Evolutionary conservation across 2,797 vertebrate species (phyloP), one percentile per base, ranked within the genome.

Genomic region (Macrochelys suwanniensis): DNA sequence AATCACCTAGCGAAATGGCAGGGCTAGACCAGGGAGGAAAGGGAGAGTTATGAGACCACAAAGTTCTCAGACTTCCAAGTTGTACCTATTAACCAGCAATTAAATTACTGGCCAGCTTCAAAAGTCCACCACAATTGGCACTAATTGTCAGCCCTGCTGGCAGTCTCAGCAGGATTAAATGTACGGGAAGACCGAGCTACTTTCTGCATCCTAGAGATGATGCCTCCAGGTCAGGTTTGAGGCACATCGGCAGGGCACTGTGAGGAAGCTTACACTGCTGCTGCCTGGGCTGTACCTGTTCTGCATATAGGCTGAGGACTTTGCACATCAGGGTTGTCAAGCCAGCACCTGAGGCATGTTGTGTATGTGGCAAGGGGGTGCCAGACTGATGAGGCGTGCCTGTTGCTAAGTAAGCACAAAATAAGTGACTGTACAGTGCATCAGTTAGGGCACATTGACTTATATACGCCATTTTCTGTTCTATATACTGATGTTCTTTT

Each of bases 21-120:
- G 53, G 37, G 57, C 87, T 71, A 47, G 50, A 81, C 71, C 74
- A 45, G 37, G 89, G 47, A 89, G 1, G 2, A 86, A 83, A 94
- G 76, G 65, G 74, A 81, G 53, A 84, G 6, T 59, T 59, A 57
- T 10, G 33, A 81, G 90, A 85, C 94, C 80, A 37, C 96, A 87
- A 89, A 90, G 5, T 96, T 97, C 88, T 56, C 92, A 88, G 95
- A 87, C 51, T 95, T 97, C 94, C 92, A 96, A 95, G 87, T 90
- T 89, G 68, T 45, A 87, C 76, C 82, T 88, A 83, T 92, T 95
- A 95, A 88, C 79, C 76, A 45, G 90, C 84, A 91, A 92, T 95
- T 97, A 96, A 93, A 94, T 92, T 95, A 77, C 80, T 93, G 85
- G 37, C 53, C 90, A 79, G 1, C 85, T 95, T 96, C 87, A 84